These are phyloP conservation scores for Astreopora myriophthalma DNA, from an alignment of 64 coral and sea anemone genomes.

Conservation along the genomic window DNA sequence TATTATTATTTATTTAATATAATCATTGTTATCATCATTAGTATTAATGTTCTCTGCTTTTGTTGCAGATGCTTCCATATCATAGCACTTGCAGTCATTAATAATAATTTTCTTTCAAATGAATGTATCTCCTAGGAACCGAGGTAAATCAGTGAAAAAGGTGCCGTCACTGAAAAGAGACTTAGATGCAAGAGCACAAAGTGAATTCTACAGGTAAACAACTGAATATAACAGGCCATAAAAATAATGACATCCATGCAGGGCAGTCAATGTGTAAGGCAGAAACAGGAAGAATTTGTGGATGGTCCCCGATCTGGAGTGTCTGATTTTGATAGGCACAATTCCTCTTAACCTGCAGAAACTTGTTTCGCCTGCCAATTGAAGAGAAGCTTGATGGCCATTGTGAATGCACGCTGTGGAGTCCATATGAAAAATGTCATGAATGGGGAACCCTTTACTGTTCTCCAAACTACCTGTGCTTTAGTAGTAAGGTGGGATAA, in stretches of 20 bases:
- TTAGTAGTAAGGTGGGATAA: constrained; percentile 77
- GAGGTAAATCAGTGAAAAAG: constrained; percentile 79
- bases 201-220: constrained; percentile 94
- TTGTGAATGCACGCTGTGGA: constrained; percentile 97
- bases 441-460: constrained; percentile 92
- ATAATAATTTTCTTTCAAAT: neutral
- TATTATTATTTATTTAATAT: too few relatives aligned
- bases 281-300: neutral
- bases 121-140: constrained; percentile 23
- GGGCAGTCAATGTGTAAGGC: too few relatives aligned
- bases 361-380: constrained; percentile 92
- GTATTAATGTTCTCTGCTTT: too few relatives aligned
- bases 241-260: too few relatives aligned
- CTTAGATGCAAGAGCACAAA: constrained; percentile 90
- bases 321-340: neutral
- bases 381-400: constrained; percentile 94
- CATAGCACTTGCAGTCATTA: too few relatives aligned
- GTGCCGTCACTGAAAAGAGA: constrained; percentile 90
- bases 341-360: constrained; percentile 51
- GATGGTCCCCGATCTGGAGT: neutral
- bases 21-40: too few relatives aligned
- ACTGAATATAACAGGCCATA: too few relatives aligned
- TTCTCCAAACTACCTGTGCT: constrained; percentile 95
- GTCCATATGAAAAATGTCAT: constrained; percentile 86
- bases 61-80: too few relatives aligned